These are phyloP conservation scores for Drosophila bocqueti DNA, from an alignment of 1,140 invertebrate species.

Conservation along the genomic window DNA sequence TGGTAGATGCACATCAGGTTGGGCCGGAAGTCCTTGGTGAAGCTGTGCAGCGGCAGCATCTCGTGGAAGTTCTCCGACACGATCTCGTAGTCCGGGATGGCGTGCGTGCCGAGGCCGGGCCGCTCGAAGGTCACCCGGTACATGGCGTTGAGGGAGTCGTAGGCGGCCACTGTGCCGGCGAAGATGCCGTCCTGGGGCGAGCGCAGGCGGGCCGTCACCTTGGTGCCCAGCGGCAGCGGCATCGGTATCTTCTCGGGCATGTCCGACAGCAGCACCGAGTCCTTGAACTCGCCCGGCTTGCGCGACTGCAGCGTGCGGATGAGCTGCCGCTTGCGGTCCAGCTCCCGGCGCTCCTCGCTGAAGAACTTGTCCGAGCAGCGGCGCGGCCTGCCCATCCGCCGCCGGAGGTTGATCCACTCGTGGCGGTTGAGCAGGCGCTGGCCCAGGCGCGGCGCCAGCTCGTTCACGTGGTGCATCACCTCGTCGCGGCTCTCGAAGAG, in stretches of 20 bases:
- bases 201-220: constrained; percentile 95
- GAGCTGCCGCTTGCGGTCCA: constrained; percentile 95
- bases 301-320: constrained; percentile 97
- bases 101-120: constrained; percentile 96
- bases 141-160: constrained; percentile 98
- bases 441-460: constrained; percentile 97
- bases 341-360: constrained; percentile 95
- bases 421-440: constrained; percentile 93
- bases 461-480: constrained; percentile 96
- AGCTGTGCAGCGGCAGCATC: constrained; percentile 94
- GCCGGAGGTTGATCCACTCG: constrained; percentile 97
- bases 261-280: constrained; percentile 91
- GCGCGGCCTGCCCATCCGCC: constrained; percentile 98
- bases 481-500: constrained; percentile 98
- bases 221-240: constrained; percentile 98
- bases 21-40: constrained; percentile 92
- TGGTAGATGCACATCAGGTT: constrained; percentile 86
- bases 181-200: constrained; percentile 98
- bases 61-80: constrained; percentile 96
- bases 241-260: constrained; percentile 98
- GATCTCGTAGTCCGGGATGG: constrained; percentile 98
- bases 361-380: constrained; percentile 98
- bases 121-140: constrained; percentile 99
- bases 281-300: constrained; percentile 90
- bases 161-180: constrained; percentile 97